Percentiles rank a stretch among this genome's conserved stretches.
phyloP scores from a whole-genome alignment of 2,888 invertebrate species.

The Erannis defoliaria region DNA sequence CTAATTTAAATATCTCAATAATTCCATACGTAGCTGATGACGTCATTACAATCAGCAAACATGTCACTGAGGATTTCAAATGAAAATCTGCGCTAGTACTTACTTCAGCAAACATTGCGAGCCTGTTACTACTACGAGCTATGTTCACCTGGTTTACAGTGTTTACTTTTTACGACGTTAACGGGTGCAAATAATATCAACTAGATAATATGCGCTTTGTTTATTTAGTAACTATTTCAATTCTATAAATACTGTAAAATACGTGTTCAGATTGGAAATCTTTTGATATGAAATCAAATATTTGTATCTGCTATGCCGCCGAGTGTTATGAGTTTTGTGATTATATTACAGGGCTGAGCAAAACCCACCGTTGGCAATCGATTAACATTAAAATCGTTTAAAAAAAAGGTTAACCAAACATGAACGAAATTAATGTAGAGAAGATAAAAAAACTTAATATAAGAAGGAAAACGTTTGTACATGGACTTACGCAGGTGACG shows the following conservation, averaged over 20 bases:
- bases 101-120: not conserved
- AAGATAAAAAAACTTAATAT: not conserved
- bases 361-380: not conserved
- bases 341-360: constrained; percentile 2
- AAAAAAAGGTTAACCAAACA: not conserved
- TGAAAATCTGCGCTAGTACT: not conserved
- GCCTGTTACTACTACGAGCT: not conserved
- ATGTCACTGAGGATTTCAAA: not conserved
- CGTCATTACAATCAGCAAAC: constrained; percentile 9
- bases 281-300: constrained; percentile 9
- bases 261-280: constrained; percentile 8
- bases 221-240: not conserved
- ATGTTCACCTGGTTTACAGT: not conserved
- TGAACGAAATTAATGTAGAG: not conserved
- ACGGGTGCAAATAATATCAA: not conserved
- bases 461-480: not conserved
- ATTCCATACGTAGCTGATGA: not conserved
- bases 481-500: not conserved
- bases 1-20: not conserved
- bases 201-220: not conserved
- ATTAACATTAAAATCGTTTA: not conserved
- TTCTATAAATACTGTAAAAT: constrained; percentile 10
- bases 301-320: not conserved
- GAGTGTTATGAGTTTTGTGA: not conserved
- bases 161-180: not conserved